Base-by-base conservation (phyloP, 2,797 vertebrate species). In the Periophthalmus magnuspinnatus region DNA sequence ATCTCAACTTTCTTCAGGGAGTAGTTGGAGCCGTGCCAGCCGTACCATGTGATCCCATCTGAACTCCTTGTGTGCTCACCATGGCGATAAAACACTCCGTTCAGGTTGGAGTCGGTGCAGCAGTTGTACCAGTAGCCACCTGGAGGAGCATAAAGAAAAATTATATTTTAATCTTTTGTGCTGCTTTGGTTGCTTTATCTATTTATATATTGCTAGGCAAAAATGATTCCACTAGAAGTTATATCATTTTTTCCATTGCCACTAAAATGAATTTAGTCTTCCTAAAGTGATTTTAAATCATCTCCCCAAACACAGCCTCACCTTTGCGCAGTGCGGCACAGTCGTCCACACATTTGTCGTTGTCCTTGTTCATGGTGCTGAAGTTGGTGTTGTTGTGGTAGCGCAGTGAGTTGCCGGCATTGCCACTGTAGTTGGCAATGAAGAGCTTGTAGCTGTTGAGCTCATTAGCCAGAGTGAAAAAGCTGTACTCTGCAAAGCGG, bases 71-170 rank as follows among this genome's bases (percentile, higher is more conserved):
- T 94, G 91, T 99, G 96, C 47, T 95, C 88, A 0, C 96, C 95
- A 0, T 93, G 90, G 81, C 96, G 96, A 84, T 99, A 95, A 89
- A 95, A 97, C 57, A 96, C 84, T 0, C 98, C 97, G 0, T 99
- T 99, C 83, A 98, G 90, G 71, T 99, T 99, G 70, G 98, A 99
- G 79, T 99, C 98, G 0, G 98, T 99, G 92, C 98, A 99, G 91
- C 97, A 99, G 92, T 98, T 99, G 91, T 99, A 99, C 98, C 98
- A 99, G 69, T 99, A 99, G 6, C 97, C 97, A 81, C 97, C 97
- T 99, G 86, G 14, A 72, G 64, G 19, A 36, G 65, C 19, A 6
- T 1, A 17, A 71, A n/a, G 61, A 56, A 32, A 17, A 69, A 62
- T 55, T 0, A 14, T 14, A 56, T 22, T 54, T n/a, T 54, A 19